Base-by-base conservation (phyloP, 2,113 vertebrate species). In the Python bivittatus region DNA sequence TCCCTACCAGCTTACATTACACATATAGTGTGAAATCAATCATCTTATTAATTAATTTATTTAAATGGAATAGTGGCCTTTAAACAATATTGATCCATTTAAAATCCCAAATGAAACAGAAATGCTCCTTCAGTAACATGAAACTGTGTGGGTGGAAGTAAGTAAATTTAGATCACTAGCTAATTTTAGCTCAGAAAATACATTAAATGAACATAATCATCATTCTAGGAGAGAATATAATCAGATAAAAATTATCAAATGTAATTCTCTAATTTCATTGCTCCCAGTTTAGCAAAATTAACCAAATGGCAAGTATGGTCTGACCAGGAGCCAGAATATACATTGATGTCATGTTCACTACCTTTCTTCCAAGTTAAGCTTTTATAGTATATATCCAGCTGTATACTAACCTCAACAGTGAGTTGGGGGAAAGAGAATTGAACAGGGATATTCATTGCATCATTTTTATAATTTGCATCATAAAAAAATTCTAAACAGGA, bases 111-210 rank as follows among this genome's bases (percentile, higher is more conserved):
- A 83, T 58, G 64, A 92, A 84, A 83, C 10, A 44, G 38, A 92
- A 48, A 29, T 58, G 86, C 17, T 83, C 54, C 68, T 88, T 84
- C 54, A 60, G 15, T 79, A 56, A 92, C 54, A 84, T 88, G 42
- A 92, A 57, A 38, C n/a, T 61, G 42, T 84, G 68, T 64, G 57
- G 87, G 91, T 92, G n/a, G 44, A 9, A 42, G 57, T 79, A 92
- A 84, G 44, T 64, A 85, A 64, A 89, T 84, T 61, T 92, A 92
- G 57, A 89, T 89, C n/a, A 42, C 12, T 92, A 61, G 87, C 52
- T 89, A 92, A 92, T 89, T 89, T 58, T 61, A 27, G 57, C 72
- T 54, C 42, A 89, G 91, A 89, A 89, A 89, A 89, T 42, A 48
- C 13, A 64, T 53, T 84, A 53, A 22, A 0, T 38, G 53, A 89